Percentiles rank a stretch among this genome's conserved stretches.
These are phyloP conservation scores for Spizella passerina DNA, from an alignment of 2,797 vertebrate genomes.

Conservation along the genomic window DNA sequence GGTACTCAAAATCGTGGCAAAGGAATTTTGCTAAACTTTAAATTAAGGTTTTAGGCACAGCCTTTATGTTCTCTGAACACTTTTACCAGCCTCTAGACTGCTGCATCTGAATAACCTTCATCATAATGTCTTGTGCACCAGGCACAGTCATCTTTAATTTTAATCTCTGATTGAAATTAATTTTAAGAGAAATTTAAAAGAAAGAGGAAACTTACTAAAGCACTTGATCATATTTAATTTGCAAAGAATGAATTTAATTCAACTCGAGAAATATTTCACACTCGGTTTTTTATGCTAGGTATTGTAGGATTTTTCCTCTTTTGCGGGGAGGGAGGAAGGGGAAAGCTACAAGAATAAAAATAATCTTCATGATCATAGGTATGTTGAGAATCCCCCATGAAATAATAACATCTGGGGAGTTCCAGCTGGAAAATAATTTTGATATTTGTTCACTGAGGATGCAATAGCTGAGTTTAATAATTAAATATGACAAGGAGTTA, in stretches of 20 bases:
- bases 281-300: neutral
- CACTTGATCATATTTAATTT: neutral
- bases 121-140: neutral
- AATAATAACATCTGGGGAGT: neutral
- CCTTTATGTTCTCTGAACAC: neutral
- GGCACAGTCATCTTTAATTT: neutral
- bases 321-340: accelerated
- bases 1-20: neutral
- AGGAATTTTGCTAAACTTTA: neutral
- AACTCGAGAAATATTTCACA: neutral
- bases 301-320: neutral
- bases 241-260: neutral
- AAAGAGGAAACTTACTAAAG: neutral
- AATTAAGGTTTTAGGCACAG: neutral
- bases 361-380: neutral
- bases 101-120: neutral
- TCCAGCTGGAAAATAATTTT: neutral
- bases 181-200: neutral
- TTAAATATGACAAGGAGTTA: neutral
- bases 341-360: neutral
- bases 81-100: accelerated
- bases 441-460: neutral
- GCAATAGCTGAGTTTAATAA: neutral
- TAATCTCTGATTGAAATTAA: neutral
- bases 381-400: neutral